Percentiles rank a stretch among this genome's conserved stretches.
These are phyloP conservation scores for Muraenolepis orangiensis DNA, from an alignment of 2,797 vertebrate genomes.

Conservation along the genomic window DNA sequence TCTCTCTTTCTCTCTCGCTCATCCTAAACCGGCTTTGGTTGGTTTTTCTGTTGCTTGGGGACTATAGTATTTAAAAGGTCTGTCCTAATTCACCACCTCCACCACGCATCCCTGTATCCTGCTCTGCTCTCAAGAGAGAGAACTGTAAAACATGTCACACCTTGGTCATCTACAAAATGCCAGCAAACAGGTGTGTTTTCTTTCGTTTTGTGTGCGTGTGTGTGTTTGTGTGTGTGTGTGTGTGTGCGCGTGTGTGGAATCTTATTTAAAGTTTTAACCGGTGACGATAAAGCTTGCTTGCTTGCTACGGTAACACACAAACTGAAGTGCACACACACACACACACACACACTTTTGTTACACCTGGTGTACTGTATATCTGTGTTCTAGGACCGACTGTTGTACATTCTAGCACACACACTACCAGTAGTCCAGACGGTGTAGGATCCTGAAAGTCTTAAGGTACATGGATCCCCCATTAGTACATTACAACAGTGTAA, in stretches of 20 bases:
- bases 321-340: conserved; percentile 47
- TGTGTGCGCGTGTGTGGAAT: not conserved
- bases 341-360: too few relatives aligned
- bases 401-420: conserved; percentile 67
- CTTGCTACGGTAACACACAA: conserved; percentile 59
- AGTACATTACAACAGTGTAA: conserved; percentile 69
- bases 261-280: conserved; percentile 37
- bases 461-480: conserved; percentile 60
- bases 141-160: conserved; percentile 51
- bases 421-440: conserved; percentile 51
- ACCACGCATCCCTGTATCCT: conserved; percentile 49
- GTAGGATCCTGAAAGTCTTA: conserved; percentile 59
- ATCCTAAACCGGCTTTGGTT: conserved; percentile 67
- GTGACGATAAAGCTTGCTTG: conserved; percentile 57
- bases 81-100: conserved; percentile 63
- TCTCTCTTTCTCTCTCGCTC: conserved; percentile 51
- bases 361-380: too few relatives aligned
- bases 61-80: conserved; percentile 58
- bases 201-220: not conserved
- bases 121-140: conserved; percentile 47
- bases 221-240: too few relatives aligned
- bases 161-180: conserved; percentile 46
- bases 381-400: conserved; percentile 60
- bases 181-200: conserved; percentile 38
- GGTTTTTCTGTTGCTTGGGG: conserved; percentile 56